Evolutionary conservation across 2,888 invertebrate species (phyloP), one percentile per base, ranked within the genome.

Genomic region (Cantharis flavilabris): DNA sequence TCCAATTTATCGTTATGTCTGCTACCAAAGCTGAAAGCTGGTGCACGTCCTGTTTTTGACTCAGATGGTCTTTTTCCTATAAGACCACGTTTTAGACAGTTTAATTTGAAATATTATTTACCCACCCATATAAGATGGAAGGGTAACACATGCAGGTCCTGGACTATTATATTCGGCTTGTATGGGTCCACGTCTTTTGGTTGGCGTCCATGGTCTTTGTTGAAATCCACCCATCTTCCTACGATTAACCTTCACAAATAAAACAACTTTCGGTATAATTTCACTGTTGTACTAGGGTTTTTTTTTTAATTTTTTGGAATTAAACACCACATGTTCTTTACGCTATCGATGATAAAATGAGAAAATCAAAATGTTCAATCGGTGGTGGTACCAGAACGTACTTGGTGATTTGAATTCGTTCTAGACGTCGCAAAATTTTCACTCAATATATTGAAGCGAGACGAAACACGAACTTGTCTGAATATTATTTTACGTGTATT

Each of bases 181-280:
- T 79, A 97, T 97, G 18, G 95, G 95, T 62, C 97, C 97, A 71
- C 96, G 92, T 80, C 97, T 91, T 87, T 95, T 95, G 62, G 97
- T 97, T 63, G 97, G 97, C 75, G 95, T 96, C 97, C 97, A 97
- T 80, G 95, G 94, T 88, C 95, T 92, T 89, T 97, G 97, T 84
- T 94, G 93, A 86, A 95, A 92, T 84, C 95, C 95, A 86, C 92
- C 92, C 92, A 92, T 83, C 86, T 71, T 80, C 65, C 69, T 49
- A 28, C 65, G 28, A 18, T 62, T 26, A 63, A 28, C 49, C 73
- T 74, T 63, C 16, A 74, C 63, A 73, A 28, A 7, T 0, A 74
- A 26, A 70, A 49, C 26, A 11, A 30, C 49, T 26, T n/a, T 49
- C 49, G n/a, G 49, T 49, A 49, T 49, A 49, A 49, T 49, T 49